These are phyloP conservation scores for Pterophyllum scalare DNA, from an alignment of 2,113 vertebrate species.

Conservation along the genomic window DNA sequence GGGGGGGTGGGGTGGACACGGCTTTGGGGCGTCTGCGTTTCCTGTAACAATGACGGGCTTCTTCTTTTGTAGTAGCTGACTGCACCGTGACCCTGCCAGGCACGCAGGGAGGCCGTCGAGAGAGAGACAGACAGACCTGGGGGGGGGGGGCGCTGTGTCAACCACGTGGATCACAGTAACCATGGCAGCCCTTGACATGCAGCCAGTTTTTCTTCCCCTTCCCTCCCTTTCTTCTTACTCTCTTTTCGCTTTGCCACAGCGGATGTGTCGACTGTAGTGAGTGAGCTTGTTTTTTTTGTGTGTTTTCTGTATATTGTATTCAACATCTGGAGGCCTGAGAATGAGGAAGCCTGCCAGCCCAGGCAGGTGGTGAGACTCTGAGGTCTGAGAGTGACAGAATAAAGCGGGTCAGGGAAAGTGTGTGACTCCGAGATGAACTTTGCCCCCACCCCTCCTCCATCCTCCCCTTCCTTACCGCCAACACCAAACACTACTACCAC, in stretches of 20 bases:
- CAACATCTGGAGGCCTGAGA: constrained; percentile 62
- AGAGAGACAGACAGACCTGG: constrained; percentile 24
- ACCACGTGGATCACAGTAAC: constrained; percentile 79
- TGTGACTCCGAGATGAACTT: constrained; percentile 73
- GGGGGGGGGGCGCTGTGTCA: constrained; percentile 51
- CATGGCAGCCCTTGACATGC: constrained; percentile 75
- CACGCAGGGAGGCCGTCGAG: constrained; percentile 44
- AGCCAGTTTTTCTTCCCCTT: constrained; percentile 22
- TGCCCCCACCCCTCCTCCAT: constrained; percentile 21
- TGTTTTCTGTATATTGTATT: constrained; percentile 19
- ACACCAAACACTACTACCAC: not conserved
- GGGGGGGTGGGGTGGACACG: not conserved
- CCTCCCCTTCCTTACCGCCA: constrained; percentile 24
- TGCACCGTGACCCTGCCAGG: constrained; percentile 74
- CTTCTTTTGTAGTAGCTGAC: constrained; percentile 77
- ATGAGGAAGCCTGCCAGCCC: constrained; percentile 51
- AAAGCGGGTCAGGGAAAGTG: constrained; percentile 65
- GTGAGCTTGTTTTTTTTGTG: not conserved
- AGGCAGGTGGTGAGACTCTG: constrained; percentile 32
- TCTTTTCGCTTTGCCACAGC: constrained; percentile 27
- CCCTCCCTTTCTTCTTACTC: not conserved
- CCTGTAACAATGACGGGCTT: constrained; percentile 73
- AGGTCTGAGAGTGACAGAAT: constrained; percentile 33
- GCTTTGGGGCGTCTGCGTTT: constrained; percentile 57
- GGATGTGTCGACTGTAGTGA: constrained; percentile 38